These are phyloP conservation scores for Hemibagrus wyckioides DNA, from an alignment of 2,113 vertebrate genomes.

Conservation along the genomic window DNA sequence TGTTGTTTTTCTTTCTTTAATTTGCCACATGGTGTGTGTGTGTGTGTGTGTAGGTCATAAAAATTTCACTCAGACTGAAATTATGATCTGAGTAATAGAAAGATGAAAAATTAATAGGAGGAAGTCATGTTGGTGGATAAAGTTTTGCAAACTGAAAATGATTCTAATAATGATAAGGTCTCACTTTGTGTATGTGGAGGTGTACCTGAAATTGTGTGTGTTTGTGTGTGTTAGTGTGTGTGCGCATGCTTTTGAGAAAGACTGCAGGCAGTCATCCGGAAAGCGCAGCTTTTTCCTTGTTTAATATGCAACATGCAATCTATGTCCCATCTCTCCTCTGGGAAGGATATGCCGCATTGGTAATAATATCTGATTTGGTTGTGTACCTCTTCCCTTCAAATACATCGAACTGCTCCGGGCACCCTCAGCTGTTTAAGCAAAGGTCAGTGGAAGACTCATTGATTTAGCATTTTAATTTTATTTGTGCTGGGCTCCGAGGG, in stretches of 20 bases:
- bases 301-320: slow-evolving; percentile 56
- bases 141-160: not conserved
- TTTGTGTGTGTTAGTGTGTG: slow-evolving; percentile 22
- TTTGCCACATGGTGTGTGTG: not conserved
- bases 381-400: slow-evolving; percentile 61
- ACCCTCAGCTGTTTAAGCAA: slow-evolving; percentile 61
- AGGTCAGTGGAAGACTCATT: slow-evolving; percentile 66
- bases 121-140: not conserved
- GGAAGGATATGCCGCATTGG: slow-evolving; percentile 51
- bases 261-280: slow-evolving; percentile 27
- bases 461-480: slow-evolving; percentile 69
- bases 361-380: slow-evolving; percentile 62
- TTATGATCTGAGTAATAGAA: not conserved
- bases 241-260: slow-evolving; percentile 21
- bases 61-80: not conserved
- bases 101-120: not conserved
- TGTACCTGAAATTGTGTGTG: not conserved
- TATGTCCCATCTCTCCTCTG: slow-evolving; percentile 55
- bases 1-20: not conserved
- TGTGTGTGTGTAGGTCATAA: not conserved
- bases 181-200: not conserved
- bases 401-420: slow-evolving; percentile 58
- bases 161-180: not conserved
- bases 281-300: slow-evolving; percentile 40
- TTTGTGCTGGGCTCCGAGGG: slow-evolving; percentile 62